phyloP scores from a whole-genome alignment of 2,888 invertebrate species.

The Hymenopus coronatus region DNA sequence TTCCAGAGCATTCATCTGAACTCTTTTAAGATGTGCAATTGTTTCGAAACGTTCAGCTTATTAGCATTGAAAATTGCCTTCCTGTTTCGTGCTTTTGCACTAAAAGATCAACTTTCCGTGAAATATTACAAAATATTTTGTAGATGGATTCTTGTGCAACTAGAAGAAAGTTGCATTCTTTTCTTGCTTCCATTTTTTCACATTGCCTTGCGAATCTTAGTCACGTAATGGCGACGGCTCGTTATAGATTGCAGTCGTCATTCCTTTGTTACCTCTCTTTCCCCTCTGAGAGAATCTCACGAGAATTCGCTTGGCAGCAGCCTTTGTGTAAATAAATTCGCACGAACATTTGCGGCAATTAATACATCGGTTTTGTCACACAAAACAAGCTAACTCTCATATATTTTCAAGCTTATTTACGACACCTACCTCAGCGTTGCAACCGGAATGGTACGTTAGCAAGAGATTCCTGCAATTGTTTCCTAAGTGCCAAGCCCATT shows the following conservation, averaged over 20 bases:
- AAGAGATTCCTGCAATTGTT: background rate
- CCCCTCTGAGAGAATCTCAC: background rate
- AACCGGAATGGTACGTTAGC: background rate
- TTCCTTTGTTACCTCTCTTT: background rate
- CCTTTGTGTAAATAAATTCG: background rate
- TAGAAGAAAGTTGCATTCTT: background rate
- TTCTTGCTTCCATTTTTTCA: background rate
- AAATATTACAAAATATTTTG: background rate
- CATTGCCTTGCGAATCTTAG: background rate
- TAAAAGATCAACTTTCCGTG: background rate
- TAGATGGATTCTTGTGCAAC: background rate
- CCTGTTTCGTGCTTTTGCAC: background rate
- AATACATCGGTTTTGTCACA: background rate
- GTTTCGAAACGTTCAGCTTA: too few species aligned
- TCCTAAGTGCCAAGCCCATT: background rate
- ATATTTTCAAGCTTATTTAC: background rate
- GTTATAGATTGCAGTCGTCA: background rate
- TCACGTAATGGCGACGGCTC: background rate
- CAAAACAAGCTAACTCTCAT: background rate
- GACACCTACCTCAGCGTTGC: background rate
- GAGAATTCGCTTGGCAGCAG: background rate
- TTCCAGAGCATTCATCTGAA: too few species aligned
- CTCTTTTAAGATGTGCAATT: too few species aligned
- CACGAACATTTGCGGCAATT: background rate
- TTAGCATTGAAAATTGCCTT: background rate